Evolutionary conservation across 2,113 vertebrate species (phyloP), one percentile per base, ranked within the genome.

Genomic region (Bufo gargarizans): DNA sequence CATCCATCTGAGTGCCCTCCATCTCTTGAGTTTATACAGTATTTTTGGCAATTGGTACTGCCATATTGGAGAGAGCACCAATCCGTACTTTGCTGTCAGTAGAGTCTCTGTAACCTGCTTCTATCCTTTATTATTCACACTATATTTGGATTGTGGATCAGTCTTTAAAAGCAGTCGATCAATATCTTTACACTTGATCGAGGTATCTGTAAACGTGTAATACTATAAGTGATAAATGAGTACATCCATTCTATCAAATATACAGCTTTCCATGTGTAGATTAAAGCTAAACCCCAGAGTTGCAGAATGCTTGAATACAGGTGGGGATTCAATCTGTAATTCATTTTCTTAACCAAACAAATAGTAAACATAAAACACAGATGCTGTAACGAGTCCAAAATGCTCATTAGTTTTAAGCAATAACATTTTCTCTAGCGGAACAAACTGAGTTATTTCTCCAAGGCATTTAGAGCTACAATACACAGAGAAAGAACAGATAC

Each of bases 321-420:
- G 33, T 65, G 59, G 61, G 80, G 45, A 82, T 82, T 67, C 43
- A n/a, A 4, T 12, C 8, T 50, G 59, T 82, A 61, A 65, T 82
- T 82, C 80, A 82, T 82, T 67, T 82, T 65, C 43, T 67, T 67
- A 82, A 65, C 43, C 80, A 82, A 82, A 82, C 80, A 82, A 82
- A 82, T 82, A 47, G 59, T 82, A 82, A 82, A 67, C 80, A 82
- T 82, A 82, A 82, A 67, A 82, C 17, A 82, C 1, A n/a, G 61
- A 5, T 67, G 45, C 80, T 82, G 50, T 67, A 82, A 82, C 67
- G 16, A 47, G 59, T 82, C 80, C 80, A 82, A 82, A 82, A 67
- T 82, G 80, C 80, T 82, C 80, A 82, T 82, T 82, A 82, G 61
- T 67, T 61, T 82, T 6, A 65, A 67, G 80, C 20, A 82, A 67